Base-by-base conservation (phyloP, 2,888 invertebrate genomes). In the Pherbina coryleti region DNA sequence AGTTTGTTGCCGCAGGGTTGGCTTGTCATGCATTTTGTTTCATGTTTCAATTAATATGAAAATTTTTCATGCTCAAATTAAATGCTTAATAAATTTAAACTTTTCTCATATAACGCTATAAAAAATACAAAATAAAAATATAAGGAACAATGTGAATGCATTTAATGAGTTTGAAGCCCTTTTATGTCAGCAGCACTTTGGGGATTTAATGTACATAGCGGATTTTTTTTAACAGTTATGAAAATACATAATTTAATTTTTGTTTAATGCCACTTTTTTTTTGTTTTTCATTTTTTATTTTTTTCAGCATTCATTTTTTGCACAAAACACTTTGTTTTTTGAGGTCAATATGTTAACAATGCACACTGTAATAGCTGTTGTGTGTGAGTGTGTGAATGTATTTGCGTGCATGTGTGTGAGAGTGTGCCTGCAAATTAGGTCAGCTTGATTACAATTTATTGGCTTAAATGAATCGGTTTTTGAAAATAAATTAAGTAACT, bases 161-260 rank as follows among this genome's bases (percentile, higher is more conserved):
- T 11, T 75, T 71, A 71, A 70, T 77, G 60, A 76, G 55, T 73
- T 71, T 62, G n/a, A 34, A 53, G 31, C 28, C n/a, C 64, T 49
- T 44, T 64, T n/a, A 64, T n/a, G 25, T 49, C 25, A 74, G 25
- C 34, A 60, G 44, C 51, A 74, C 34, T 64, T 64, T 28, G 1
- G 55, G 19, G 44, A 44, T 11, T 44, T 44, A 44, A 44, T 44
- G 44, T 44, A 44, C 11, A 44, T 44, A 44, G 14, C 44, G 44
- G 14, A 11, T 11, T 22, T 22, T 64, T 28, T 64, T 14, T 62
- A 11, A 4, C 9, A 62, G 22, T 62, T 28, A 31, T 64, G 25
- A 64, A 64, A n/a, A 64, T 14, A 64, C 34, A 64, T 14, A 31
- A 28, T 28, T 64, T n/a, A 64, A 31, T 64, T 28, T n/a, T 28